Conservation (phyloP, 2,797 vertebrate species). For the Sebastes hubbsi region DNA sequence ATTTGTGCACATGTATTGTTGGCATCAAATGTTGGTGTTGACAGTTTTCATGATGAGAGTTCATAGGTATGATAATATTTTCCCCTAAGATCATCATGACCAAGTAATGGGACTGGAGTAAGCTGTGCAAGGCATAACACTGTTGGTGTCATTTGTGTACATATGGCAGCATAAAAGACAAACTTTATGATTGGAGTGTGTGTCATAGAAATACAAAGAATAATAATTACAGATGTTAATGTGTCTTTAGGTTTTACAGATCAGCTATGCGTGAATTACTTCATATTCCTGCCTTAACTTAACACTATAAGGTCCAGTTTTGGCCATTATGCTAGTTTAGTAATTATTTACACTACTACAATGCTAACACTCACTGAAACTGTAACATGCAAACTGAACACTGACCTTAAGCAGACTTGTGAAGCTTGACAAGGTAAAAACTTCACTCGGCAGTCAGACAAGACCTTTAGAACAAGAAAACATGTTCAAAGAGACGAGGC, state of each 20-base stretch:
- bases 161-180: background rate
- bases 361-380: no score
- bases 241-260: background rate
- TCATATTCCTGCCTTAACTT: no score
- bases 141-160: background rate
- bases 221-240: background rate
- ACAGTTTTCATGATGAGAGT: background rate
- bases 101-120: background rate
- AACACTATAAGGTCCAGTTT: no score
- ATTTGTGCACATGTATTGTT: background rate
- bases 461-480: background rate
- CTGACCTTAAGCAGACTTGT: no score
- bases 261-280: no score
- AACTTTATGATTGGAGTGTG: background rate
- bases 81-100: background rate
- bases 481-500: slow-evolving; percentile 9
- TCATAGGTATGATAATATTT: background rate
- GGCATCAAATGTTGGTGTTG: background rate
- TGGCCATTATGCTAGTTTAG: no score
- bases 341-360: no score
- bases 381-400: no score
- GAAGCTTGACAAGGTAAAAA: no score
- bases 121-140: background rate
- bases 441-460: no score
- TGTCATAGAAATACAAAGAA: background rate